These are phyloP conservation scores for Polyommatus icarus DNA, from an alignment of 2,888 invertebrate genomes.

Conservation along the genomic window DNA sequence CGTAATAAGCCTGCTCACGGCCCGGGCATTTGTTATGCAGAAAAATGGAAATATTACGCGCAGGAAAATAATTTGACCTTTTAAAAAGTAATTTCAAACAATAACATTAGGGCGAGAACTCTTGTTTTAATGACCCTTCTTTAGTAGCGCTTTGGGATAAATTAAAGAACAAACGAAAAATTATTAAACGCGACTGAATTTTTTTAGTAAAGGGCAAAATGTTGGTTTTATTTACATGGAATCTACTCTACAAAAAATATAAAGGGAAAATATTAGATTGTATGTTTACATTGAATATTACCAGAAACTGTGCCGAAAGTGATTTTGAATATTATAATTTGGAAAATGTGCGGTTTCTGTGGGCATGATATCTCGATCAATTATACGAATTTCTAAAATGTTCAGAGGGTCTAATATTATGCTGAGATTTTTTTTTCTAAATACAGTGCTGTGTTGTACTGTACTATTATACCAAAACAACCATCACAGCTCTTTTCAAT, in stretches of 20 bases:
- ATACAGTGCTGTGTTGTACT: background rate
- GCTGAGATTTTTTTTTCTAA: too few species aligned
- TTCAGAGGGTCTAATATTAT: too few species aligned
- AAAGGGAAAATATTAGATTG: too few species aligned
- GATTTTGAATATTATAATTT: too few species aligned
- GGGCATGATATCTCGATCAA: too few species aligned
- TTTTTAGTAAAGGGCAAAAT: background rate
- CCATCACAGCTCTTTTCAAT: background rate
- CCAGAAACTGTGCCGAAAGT: too few species aligned
- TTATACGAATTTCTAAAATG: too few species aligned
- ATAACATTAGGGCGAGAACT: slow-evolving; percentile 31
- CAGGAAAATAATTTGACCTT: slow-evolving; percentile 30
- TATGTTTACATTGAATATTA: too few species aligned
- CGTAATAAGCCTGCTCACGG: background rate
- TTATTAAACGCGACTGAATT: background rate
- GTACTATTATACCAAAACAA: background rate
- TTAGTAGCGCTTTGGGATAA: slow-evolving; percentile 28
- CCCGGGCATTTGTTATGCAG: slow-evolving; percentile 18
- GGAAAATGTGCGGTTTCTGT: too few species aligned
- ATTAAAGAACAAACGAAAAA: slow-evolving; percentile 22
- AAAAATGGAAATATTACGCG: slow-evolving; percentile 28
- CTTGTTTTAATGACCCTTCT: slow-evolving; percentile 29
- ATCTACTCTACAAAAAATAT: too few species aligned
- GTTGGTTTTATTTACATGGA: background rate
- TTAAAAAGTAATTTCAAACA: slow-evolving; percentile 31